phyloP scores from a whole-genome alignment of 37 sponge, comb jelly and placozoan species.

The Hormiphora californensis region DNA sequence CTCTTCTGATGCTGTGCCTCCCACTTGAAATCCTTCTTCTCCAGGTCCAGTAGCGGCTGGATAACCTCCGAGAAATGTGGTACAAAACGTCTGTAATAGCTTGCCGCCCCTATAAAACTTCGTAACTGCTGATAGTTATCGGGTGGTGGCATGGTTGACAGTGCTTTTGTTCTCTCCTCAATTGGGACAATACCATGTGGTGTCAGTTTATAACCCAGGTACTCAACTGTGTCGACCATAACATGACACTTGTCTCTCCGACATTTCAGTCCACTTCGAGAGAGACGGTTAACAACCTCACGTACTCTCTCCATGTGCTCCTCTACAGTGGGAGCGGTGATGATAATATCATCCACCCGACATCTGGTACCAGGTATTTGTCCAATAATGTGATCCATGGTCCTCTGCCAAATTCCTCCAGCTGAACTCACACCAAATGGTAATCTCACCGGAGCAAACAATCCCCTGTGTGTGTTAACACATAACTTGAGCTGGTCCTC shows the following conservation, averaged over 20 bases:
- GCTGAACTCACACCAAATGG: not conserved
- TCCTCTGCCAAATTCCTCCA: not conserved
- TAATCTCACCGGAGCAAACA: no score
- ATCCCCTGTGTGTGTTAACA: no score
- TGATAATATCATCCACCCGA: no score
- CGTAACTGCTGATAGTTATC: conserved; percentile 26
- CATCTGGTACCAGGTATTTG: no score
- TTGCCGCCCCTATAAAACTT: conserved; percentile 55
- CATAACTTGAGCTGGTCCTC: no score
- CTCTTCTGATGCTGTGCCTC: no score
- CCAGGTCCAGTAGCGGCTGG: conserved; percentile 44
- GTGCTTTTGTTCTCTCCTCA: conserved; percentile 6
- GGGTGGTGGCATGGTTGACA: conserved; percentile 13
- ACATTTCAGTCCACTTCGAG: no score
- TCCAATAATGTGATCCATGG: not conserved
- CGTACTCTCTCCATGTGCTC: no score
- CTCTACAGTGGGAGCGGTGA: no score
- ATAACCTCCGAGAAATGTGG: conserved; percentile 32
- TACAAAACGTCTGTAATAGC: conserved; percentile 54
- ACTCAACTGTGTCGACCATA: not conserved
- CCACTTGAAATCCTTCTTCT: conserved; percentile 39
- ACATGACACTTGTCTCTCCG: not conserved
- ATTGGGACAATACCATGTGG: not conserved
- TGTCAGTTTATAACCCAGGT: not conserved
- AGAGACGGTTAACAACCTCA: no score